These are phyloP conservation scores for Amblyopsis hoosieri DNA, from an alignment of 2,797 vertebrate species.

Conservation along the genomic window DNA sequence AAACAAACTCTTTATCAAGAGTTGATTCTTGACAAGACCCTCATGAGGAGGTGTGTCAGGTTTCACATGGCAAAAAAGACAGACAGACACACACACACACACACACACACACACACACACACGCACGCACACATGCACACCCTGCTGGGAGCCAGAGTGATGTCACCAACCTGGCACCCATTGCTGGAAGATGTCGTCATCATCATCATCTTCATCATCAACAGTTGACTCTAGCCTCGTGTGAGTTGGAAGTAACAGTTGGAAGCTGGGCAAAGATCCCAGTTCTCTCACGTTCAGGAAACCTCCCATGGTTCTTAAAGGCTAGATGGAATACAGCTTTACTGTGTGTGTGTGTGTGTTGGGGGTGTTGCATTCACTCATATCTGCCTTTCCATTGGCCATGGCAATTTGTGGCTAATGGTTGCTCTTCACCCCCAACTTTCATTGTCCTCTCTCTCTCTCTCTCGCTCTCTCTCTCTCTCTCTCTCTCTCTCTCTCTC, in stretches of 20 bases:
- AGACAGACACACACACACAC: too few species aligned
- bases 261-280: background rate
- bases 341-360: constrained; percentile 4
- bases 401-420: constrained; percentile 74
- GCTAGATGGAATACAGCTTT: too few species aligned
- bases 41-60: constrained; percentile 22
- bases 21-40: constrained; percentile 16
- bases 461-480: constrained; percentile 20
- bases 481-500: constrained; percentile 12
- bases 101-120: too few species aligned
- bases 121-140: background rate
- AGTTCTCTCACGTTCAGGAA: background rate
- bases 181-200: background rate
- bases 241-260: background rate
- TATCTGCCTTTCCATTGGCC: constrained; percentile 69
- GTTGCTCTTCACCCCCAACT: constrained; percentile 23
- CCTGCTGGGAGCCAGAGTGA: constrained; percentile 9
- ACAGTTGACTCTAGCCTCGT: too few species aligned
- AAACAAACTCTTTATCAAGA: constrained; percentile 41
- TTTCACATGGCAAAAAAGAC: constrained; percentile 11
- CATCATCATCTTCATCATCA: background rate
- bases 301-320: too few species aligned
- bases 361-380: constrained; percentile 38
- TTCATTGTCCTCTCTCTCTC: constrained; percentile 19
- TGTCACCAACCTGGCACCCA: background rate